phyloP scores from a whole-genome alignment of 2,797 vertebrate species.

The Sebastes nivosus region DNA sequence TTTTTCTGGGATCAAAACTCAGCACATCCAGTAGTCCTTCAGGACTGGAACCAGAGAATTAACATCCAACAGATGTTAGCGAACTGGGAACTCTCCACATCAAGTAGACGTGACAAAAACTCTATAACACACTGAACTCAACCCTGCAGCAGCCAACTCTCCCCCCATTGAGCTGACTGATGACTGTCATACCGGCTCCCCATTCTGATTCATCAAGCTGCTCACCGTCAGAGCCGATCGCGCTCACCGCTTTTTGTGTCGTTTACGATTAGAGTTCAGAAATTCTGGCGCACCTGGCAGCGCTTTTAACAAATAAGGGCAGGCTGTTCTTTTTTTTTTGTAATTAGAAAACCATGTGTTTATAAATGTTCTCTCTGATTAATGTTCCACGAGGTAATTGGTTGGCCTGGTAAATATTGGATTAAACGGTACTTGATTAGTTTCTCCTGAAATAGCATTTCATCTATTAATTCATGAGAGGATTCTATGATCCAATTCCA shows the following conservation, averaged over 20 bases:
- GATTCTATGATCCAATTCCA: conserved; percentile 65
- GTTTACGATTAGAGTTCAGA: conserved; percentile 41
- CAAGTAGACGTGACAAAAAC: conserved; percentile 6
- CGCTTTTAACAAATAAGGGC: conserved; percentile 50
- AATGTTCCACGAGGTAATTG: conserved; percentile 65
- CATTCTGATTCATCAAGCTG: conserved; percentile 52
- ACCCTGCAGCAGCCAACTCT: not conserved
- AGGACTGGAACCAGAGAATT: conserved; percentile 13
- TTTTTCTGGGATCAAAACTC: conserved; percentile 8
- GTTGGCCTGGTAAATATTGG: conserved; percentile 62
- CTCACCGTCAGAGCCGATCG: conserved; percentile 40
- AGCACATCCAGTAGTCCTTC: conserved; percentile 36
- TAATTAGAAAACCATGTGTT: conserved; percentile 68
- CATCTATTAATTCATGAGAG: conserved; percentile 54
- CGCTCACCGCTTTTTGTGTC: conserved; percentile 28
- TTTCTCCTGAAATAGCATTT: conserved; percentile 68
- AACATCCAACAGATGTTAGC: conserved; percentile 3
- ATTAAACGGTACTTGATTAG: conserved; percentile 67
- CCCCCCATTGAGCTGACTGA: conserved; percentile 27
- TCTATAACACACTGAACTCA: conserved; percentile 8
- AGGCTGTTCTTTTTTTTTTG: conserved; percentile 54
- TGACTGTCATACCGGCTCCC: conserved; percentile 23
- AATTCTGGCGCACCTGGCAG: conserved; percentile 27
- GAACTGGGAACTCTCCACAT: conserved; percentile 11
- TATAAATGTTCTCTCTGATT: conserved; percentile 64